Evolutionary conservation across 2,888 invertebrate genomes (phyloP), one percentile per base, ranked within the genome.

Genomic region (Gastracanthus pulcherrimus): DNA sequence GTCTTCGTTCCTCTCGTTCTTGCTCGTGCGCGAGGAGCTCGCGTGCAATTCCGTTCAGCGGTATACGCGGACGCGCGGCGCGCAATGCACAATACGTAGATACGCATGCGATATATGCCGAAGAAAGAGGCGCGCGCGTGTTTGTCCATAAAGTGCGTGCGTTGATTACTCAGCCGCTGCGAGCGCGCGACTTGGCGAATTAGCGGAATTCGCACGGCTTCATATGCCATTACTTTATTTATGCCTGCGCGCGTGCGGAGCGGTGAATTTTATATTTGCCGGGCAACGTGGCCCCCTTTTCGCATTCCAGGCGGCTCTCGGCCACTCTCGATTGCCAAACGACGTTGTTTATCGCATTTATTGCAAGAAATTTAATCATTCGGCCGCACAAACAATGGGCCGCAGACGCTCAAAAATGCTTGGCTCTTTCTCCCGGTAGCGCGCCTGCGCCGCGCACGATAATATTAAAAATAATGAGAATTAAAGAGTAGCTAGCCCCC

Each of bases 131-230:
- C 38, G 72, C 31, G 3, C 41, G 48, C 64, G 34, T 34, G 29
- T n/a, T n/a, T 83, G 82, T 84, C 80, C 81, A 80, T 82, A 84
- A 85, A 85, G 84, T 84, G 85, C 85, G 86, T 84, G 84, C n/a
- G n/a, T n/a, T n/a, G n/a, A n/a, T n/a, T n/a, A n/a, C n/a, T 86
- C 86, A 84, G 84, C n/a, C 85, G 84, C 85, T 86, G 85, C 83
- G 62, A 62, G 81, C 64, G 83, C 84, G 84, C 84, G 82, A 83
- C 83, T 41, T 4, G 41, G 83, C 82, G 84, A 86, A 85, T 85
- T 84, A 83, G 82, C 84, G 82, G 82, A 82, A 84, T 85, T 84
- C 84, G 84, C 84, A 82, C 82, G 29, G 34, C 69, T 6, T n/a
- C n/a, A n/a, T n/a, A n/a, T n/a, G n/a, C n/a, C n/a, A n/a, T n/a